phyloP scores from a whole-genome alignment of 2,888 invertebrate species.

The Salticus scenicus region DNA sequence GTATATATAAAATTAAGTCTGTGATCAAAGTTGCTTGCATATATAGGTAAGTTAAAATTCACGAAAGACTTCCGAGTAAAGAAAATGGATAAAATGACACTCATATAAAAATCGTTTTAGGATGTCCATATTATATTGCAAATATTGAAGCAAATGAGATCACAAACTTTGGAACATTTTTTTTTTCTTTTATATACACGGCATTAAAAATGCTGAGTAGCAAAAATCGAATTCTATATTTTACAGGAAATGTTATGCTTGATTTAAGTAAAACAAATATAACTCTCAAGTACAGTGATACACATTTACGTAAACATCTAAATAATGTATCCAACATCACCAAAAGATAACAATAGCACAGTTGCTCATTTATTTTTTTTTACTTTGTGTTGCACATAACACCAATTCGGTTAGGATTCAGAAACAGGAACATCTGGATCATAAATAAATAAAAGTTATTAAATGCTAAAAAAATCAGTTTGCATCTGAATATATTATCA shows the following conservation, averaged over 20 bases:
- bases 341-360: slow-evolving; percentile 43
- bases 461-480: background rate
- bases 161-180: slow-evolving; percentile 18
- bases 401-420: slow-evolving; percentile 61
- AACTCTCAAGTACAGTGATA: slow-evolving; percentile 39
- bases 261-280: background rate
- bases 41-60: background rate
- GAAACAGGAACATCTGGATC: slow-evolving; percentile 45
- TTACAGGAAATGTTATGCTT: slow-evolving; percentile 38
- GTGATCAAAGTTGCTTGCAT: background rate
- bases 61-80: background rate
- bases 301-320: slow-evolving; percentile 54
- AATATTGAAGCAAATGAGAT: slow-evolving; percentile 20
- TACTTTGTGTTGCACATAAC: slow-evolving; percentile 54
- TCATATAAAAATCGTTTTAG: background rate
- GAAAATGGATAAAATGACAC: background rate
- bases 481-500: slow-evolving; percentile 16
- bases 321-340: slow-evolving; percentile 41
- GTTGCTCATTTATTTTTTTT: slow-evolving; percentile 26
- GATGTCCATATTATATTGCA: background rate
- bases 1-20: slow-evolving; percentile 7
- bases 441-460: background rate
- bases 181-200: slow-evolving; percentile 60
- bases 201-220: slow-evolving; percentile 41
- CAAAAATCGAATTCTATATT: slow-evolving; percentile 49